phyloP scores from a whole-genome alignment of 1,140 invertebrate genomes.

The Plodia interpunctella region DNA sequence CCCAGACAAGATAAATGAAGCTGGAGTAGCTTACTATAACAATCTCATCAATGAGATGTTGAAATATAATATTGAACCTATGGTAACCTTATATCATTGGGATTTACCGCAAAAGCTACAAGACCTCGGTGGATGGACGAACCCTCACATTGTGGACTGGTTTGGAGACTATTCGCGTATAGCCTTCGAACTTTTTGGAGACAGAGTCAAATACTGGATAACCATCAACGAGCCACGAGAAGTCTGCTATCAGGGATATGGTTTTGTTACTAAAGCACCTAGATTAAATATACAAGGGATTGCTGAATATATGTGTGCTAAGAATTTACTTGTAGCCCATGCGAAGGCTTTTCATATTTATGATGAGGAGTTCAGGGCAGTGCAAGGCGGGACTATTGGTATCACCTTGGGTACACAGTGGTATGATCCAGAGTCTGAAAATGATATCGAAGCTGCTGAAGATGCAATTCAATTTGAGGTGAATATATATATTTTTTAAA shows the following conservation, averaged over 20 bases:
- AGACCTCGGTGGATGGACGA: conserved; percentile 7
- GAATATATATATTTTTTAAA: neutral
- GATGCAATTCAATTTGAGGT: conserved; percentile 2
- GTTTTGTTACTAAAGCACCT: neutral
- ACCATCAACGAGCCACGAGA: conserved; percentile 9
- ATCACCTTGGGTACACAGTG: neutral
- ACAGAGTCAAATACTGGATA: conserved; percentile 11
- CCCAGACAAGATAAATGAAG: conserved; percentile 9
- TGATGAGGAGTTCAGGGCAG: conserved; percentile 5
- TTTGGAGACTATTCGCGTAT: conserved; percentile 5
- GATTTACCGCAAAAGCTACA: conserved; percentile 9
- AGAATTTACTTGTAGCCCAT: conserved; percentile 8
- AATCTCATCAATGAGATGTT: conserved; percentile 11
- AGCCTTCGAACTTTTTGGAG: conserved; percentile 1
- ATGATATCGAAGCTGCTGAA: conserved; percentile 4
- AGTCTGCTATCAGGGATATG: conserved; percentile 10
- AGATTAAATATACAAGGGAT: conserved; percentile 5
- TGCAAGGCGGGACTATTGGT: conserved; percentile 3
- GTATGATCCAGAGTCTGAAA: conserved; percentile 6
- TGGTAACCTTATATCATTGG: conserved; percentile 9
- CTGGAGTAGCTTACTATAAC: conserved; percentile 11
- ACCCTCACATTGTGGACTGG: conserved; percentile 6
- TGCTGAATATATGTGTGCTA: conserved; percentile 10
- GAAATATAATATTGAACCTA: conserved; percentile 10
- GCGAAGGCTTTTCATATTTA: conserved; percentile 10